Evolutionary conservation across 2,113 vertebrate species (phyloP).

Genomic region (Phasianus colchicus): DNA sequence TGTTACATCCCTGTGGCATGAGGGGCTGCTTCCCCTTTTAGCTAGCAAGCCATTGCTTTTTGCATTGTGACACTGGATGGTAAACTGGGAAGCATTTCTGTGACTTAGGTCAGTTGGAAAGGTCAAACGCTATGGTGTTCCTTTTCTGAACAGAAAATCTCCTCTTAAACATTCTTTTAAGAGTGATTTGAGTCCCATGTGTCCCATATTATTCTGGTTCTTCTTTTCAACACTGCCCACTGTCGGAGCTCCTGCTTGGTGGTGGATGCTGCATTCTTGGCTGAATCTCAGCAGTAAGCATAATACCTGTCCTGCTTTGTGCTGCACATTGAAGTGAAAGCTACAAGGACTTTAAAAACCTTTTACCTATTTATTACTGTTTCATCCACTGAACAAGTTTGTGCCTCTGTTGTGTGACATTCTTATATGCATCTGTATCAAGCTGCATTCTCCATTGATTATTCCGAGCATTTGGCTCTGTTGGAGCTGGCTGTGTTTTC

Average conservation of each 20-base stretch:
- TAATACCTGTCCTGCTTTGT: background rate
- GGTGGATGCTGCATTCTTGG: background rate
- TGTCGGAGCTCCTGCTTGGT: background rate
- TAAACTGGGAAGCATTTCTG: background rate
- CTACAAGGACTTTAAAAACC: conserved; percentile 2
- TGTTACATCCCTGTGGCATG: background rate
- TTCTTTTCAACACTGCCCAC: background rate
- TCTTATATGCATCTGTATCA: background rate
- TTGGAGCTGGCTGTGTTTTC: background rate
- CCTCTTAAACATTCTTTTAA: background rate
- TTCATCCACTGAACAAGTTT: background rate
- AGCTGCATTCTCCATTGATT: conserved; percentile 13
- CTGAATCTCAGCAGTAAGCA: background rate
- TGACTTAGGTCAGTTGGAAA: conserved; percentile 7
- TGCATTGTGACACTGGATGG: background rate
- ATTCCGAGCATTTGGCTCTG: background rate
- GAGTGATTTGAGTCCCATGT: background rate
- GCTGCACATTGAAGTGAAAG: background rate
- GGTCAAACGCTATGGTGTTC: background rate
- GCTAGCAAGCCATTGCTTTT: background rate
- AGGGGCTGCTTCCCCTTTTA: background rate
- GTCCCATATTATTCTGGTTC: background rate
- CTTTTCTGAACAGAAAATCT: conserved; percentile 21
- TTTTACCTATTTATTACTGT: background rate
- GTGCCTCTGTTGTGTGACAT: background rate